Conservation (phyloP, 2,888 invertebrate genomes). For the Psylliodes chrysocephalus region DNA sequence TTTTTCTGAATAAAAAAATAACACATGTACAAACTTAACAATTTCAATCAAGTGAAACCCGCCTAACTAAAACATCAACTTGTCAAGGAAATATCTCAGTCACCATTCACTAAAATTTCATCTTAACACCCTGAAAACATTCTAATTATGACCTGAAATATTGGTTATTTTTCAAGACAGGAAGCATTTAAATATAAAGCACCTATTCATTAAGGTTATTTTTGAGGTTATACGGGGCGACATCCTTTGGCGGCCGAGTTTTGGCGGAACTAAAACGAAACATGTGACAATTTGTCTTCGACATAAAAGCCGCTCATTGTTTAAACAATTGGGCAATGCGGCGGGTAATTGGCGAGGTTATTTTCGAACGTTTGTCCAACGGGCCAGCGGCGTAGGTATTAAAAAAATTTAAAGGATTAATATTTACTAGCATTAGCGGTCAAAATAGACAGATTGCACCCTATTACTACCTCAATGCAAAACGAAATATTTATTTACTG, state of each 20-base stretch:
- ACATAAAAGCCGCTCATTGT: slow-evolving; percentile 57
- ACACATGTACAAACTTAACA: slow-evolving; percentile 16
- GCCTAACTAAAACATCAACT: slow-evolving; percentile 20
- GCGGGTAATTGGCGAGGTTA: slow-evolving; percentile 57
- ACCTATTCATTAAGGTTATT: slow-evolving; percentile 60
- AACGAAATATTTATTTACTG: no score
- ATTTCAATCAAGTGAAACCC: slow-evolving; percentile 15
- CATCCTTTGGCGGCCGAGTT: slow-evolving; percentile 57
- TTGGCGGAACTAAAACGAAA: slow-evolving; percentile 62
- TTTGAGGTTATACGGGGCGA: slow-evolving; percentile 55
- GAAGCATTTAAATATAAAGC: slow-evolving; percentile 61
- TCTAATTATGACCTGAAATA: slow-evolving; percentile 60
- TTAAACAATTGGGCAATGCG: slow-evolving; percentile 58
- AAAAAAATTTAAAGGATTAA: no score
- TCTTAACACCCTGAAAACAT: slow-evolving; percentile 51
- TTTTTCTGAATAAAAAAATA: no score
- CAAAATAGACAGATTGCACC: no score
- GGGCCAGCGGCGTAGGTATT: no score
- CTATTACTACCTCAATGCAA: no score
- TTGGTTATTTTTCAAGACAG: slow-evolving; percentile 58
- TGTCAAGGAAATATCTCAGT: slow-evolving; percentile 20
- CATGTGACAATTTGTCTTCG: slow-evolving; percentile 53
- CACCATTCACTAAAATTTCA: slow-evolving; percentile 20
- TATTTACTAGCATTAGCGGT: no score
- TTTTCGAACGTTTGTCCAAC: slow-evolving; percentile 44